phyloP scores from a whole-genome alignment of 2,113 vertebrate genomes.

The Butorides virescens region DNA sequence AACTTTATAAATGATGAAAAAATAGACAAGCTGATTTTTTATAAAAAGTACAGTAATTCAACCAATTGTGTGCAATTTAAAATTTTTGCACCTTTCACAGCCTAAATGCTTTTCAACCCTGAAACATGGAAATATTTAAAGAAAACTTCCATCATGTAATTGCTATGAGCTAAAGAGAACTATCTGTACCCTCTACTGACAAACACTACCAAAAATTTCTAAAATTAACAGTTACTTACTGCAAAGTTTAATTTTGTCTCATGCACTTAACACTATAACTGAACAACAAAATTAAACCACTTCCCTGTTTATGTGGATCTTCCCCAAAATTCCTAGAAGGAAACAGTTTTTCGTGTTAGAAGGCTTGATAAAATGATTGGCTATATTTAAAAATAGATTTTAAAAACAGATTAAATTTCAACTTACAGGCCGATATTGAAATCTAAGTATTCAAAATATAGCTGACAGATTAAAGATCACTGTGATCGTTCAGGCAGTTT shows the following conservation, averaged over 20 bases:
- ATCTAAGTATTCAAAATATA: not conserved
- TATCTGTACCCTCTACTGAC: slow-evolving; percentile 55
- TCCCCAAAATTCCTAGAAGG: slow-evolving; percentile 35
- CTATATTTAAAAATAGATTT: not conserved
- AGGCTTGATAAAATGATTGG: not conserved
- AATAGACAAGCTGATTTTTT: not conserved
- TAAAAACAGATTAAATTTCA: not conserved
- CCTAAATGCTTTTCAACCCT: not conserved
- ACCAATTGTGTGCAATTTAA: not conserved
- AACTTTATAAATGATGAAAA: not conserved
- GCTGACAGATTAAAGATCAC: not conserved
- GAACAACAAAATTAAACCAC: slow-evolving; percentile 25
- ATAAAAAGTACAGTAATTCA: not conserved
- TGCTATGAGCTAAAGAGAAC: slow-evolving; percentile 41
- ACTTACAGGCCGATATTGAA: not conserved
- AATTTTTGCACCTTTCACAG: not conserved
- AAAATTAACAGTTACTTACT: slow-evolving; percentile 55
- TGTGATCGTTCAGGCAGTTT: not conserved
- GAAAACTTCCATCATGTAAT: slow-evolving; percentile 9
- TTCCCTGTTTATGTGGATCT: not conserved
- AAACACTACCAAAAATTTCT: slow-evolving; percentile 35
- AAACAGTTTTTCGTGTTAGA: not conserved
- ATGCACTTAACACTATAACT: not conserved
- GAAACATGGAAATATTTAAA: not conserved
- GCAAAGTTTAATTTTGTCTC: slow-evolving; percentile 60